phyloP scores from a whole-genome alignment of 2,888 invertebrate genomes.

The Ectemnius cavifrons region DNA sequence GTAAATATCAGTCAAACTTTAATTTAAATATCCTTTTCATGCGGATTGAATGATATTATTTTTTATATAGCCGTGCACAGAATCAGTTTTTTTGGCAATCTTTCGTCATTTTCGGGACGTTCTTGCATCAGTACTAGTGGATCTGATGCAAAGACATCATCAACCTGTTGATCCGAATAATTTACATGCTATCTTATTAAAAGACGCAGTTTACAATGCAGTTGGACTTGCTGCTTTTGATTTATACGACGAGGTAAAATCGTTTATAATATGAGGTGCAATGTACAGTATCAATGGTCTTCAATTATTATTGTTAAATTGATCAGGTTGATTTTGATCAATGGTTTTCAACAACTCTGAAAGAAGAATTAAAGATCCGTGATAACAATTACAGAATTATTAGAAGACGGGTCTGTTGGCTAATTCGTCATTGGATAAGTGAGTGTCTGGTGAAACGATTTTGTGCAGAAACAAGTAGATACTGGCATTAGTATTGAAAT shows the following conservation, averaged over 20 bases:
- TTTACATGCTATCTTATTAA: conserved; percentile 88
- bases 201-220: conserved; percentile 96
- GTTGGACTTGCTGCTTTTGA: conserved; percentile 93
- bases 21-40: conserved; percentile 15
- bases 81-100: conserved; percentile 90
- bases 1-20: conserved; percentile 79
- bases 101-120: conserved; percentile 88
- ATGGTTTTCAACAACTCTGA: conserved; percentile 91
- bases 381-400: conserved; percentile 91
- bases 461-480: neutral
- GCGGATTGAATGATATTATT: conserved; percentile 29
- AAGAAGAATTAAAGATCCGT: conserved; percentile 89
- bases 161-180: conserved; percentile 85
- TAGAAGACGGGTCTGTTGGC: conserved; percentile 89
- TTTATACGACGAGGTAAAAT: conserved; percentile 88
- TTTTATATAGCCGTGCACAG: conserved; percentile 88
- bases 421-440: conserved; percentile 88
- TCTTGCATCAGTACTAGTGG: conserved; percentile 86
- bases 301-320: conserved; percentile 34
- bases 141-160: conserved; percentile 84
- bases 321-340: conserved; percentile 91
- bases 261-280: neutral
- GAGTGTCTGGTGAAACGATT: conserved; percentile 14
- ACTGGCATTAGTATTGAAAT: neutral
- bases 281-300: neutral